A percentile compares a stretch with the other conserved stretches of the same genome.
phyloP scores from a whole-genome alignment of 2,113 vertebrate species.

The Perca schrenkii region DNA sequence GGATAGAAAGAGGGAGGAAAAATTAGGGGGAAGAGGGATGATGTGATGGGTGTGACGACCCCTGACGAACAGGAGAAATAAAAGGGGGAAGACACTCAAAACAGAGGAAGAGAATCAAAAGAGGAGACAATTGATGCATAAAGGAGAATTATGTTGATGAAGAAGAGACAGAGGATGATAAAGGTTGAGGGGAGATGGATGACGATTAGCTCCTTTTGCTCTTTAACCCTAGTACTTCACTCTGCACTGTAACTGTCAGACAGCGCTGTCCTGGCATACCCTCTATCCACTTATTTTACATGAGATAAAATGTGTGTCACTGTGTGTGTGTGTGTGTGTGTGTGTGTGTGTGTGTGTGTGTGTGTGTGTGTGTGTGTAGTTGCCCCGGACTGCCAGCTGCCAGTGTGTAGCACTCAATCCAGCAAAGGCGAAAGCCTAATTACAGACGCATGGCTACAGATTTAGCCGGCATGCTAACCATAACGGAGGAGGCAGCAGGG shows the following conservation, averaged over 20 bases:
- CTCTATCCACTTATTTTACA: constrained; percentile 59
- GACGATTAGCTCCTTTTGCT: constrained; percentile 20
- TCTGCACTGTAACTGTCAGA: constrained; percentile 30
- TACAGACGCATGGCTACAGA: constrained; percentile 87
- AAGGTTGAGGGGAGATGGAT: constrained; percentile 1
- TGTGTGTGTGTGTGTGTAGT: constrained; percentile 54
- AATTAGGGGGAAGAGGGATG: constrained; percentile 14
- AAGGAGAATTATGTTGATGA: constrained; percentile 17
- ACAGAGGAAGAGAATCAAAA: not conserved
- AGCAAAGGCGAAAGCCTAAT: constrained; percentile 84
- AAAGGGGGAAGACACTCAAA: constrained; percentile 19
- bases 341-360: constrained; percentile 4
- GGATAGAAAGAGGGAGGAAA: constrained; percentile 7
- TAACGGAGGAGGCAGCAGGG: constrained; percentile 87
- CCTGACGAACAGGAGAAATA: not conserved
- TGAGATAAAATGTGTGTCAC: constrained; percentile 58
- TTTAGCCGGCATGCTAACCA: constrained; percentile 90
- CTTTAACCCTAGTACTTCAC: constrained; percentile 28
- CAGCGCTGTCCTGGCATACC: constrained; percentile 58
- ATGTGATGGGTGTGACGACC: not conserved
- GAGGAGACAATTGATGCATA: constrained; percentile 12
- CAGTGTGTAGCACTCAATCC: constrained; percentile 83
- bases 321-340: constrained; percentile 25
- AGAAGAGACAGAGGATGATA: constrained; percentile 4
- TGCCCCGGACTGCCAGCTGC: constrained; percentile 82